A percentile compares a stretch with the other conserved stretches of the same genome.
phyloP scores from a whole-genome alignment of 2,888 invertebrate genomes.

The Euspilapteryx auroguttella region DNA sequence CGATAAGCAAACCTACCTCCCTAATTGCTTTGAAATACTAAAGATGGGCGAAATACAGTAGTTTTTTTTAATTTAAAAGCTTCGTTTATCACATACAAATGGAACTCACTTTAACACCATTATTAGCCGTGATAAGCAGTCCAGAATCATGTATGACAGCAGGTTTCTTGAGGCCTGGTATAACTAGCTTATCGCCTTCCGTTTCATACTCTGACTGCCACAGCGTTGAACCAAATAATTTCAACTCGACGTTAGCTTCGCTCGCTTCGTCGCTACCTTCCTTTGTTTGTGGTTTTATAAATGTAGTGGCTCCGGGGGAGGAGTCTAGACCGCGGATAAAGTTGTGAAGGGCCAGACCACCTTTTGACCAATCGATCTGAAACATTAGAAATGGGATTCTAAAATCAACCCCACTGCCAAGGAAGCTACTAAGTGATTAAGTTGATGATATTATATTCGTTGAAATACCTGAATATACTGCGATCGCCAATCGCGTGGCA shows the following conservation, averaged over 20 bases:
- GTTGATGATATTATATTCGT: too few species aligned
- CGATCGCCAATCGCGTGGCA: too few species aligned
- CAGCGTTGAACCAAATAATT: constrained; percentile 79
- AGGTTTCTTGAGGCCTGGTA: constrained; percentile 63
- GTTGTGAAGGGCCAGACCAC: constrained; percentile 80
- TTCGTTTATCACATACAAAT: too few species aligned
- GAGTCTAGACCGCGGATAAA: constrained; percentile 94
- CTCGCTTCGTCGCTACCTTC: constrained; percentile 31
- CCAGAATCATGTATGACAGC: constrained; percentile 79
- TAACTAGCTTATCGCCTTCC: constrained; percentile 57
- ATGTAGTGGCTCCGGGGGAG: constrained; percentile 87
- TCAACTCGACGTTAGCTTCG: constrained; percentile 36
- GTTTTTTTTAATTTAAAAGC: too few species aligned
- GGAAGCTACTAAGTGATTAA: too few species aligned
- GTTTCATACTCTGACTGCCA: constrained; percentile 63
- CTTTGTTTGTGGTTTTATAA: constrained; percentile 31
- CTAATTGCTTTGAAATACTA: too few species aligned
- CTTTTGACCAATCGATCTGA: constrained; percentile 72
- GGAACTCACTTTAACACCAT: constrained; percentile 76
- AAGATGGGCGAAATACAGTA: too few species aligned
- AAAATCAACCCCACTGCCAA: too few species aligned
- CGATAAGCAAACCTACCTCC: too few species aligned
- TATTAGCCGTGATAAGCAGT: constrained; percentile 77
- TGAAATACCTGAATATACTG: too few species aligned
- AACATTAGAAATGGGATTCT: too few species aligned